Base-by-base conservation (phyloP, 2,797 vertebrate species). In the Sparidentex hasta region DNA sequence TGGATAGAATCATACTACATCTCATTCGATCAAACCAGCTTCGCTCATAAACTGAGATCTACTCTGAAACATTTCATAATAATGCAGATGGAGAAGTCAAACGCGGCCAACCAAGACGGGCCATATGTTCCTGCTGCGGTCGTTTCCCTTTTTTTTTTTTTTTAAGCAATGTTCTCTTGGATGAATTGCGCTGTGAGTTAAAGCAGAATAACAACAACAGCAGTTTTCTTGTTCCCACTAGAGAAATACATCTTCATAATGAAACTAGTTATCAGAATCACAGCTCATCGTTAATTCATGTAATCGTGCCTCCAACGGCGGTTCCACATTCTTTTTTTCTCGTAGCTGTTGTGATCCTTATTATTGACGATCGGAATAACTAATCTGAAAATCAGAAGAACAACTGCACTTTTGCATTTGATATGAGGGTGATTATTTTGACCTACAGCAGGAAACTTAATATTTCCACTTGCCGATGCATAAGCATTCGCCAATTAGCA, bases 371-470 rank as follows among this genome's bases (percentile, higher is more conserved):
- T 81, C 41, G 5, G 58, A 66, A 71, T 48, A 55, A 83, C 74
- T 82, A 4, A 44, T 76, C 66, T n/a, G 33, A 25, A 38, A 74
- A 50, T 72, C 27, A 38, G 70, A 74, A 67, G 55, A 73, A 54
- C 25, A 65, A 55, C 69, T 52, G 59, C 29, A 47, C 54, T 20
- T 67, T 52, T 20, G 43, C 66, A 64, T 84, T 58, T 56, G 46
- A 80, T 76, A 67, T 18, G 51, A 78, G 21, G 56, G 47, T 81
- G 83, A 87, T 87, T 80, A 66, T 62, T 90, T 63, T 89, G 83
- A 88, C 87, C 80, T 84, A 71, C 77, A 83, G 75, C 80, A 25
- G 65, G 78, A 82, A 84, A 80, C 83, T 61, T 79, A 68, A 59
- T 85, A 78, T 83, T 78, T 84, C 6, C 6, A 20, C 56, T 20